Evolutionary conservation across 2,113 vertebrate genomes (phyloP).

Genomic region (Sminthopsis crassicaudata): DNA sequence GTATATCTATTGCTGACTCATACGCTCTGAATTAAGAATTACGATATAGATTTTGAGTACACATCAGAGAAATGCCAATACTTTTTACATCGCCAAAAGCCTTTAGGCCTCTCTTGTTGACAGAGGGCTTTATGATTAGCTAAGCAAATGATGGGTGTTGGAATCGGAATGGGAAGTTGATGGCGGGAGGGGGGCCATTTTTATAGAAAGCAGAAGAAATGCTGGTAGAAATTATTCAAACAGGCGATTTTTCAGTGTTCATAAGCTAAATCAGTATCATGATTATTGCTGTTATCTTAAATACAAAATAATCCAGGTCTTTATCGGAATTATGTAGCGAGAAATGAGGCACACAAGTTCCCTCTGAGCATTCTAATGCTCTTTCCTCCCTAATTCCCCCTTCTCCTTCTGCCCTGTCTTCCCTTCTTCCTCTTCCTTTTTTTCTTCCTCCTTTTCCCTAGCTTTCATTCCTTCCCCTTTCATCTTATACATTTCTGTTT

Average conservation of each 20-base stretch:
- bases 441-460: conserved; percentile 11
- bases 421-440: conserved; percentile 37
- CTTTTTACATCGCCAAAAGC: conserved; percentile 62
- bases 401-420: conserved; percentile 4
- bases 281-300: neutral
- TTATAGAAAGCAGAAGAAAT: neutral
- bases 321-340: neutral
- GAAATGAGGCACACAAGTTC: conserved; percentile 1
- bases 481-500: too few species aligned
- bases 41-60: conserved; percentile 73
- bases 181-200: accelerated
- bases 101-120: conserved; percentile 49
- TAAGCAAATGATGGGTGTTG: conserved; percentile 56
- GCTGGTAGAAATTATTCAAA: neutral
- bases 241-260: neutral
- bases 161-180: neutral
- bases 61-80: conserved; percentile 76
- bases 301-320: neutral
- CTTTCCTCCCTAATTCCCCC: conserved; percentile 42
- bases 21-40: conserved; percentile 69
- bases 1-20: conserved; percentile 71
- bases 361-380: conserved; percentile 19
- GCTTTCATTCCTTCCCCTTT: too few species aligned
- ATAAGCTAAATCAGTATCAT: neutral
- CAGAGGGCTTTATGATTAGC: conserved; percentile 65